These are phyloP conservation scores for Raphicerus campestris DNA, from an alignment of 2,113 vertebrate species.

Conservation along the genomic window DNA sequence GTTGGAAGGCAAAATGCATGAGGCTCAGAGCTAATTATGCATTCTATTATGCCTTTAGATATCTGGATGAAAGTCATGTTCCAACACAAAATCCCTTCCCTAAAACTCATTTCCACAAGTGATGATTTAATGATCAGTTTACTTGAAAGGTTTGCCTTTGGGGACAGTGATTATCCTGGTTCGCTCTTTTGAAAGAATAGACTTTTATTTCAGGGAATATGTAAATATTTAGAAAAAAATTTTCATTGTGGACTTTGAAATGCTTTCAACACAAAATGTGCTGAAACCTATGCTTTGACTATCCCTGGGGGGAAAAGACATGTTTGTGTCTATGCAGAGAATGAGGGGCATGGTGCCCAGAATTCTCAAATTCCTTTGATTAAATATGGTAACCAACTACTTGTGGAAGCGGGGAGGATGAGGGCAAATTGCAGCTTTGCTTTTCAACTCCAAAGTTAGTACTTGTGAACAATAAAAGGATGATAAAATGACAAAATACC, in stretches of 20 bases:
- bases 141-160: slow-evolving; percentile 51
- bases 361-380: not conserved
- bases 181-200: slow-evolving; percentile 29
- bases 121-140: slow-evolving; percentile 66
- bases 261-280: not conserved
- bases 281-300: not conserved
- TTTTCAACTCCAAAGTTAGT: not conserved
- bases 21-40: slow-evolving; percentile 48
- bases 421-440: not conserved
- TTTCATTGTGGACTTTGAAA: not conserved
- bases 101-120: slow-evolving; percentile 53
- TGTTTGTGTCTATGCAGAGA: not conserved
- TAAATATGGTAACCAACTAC: not conserved
- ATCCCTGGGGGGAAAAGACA: not conserved
- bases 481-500: not conserved
- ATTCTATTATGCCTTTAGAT: slow-evolving; percentile 49
- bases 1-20: slow-evolving; percentile 53
- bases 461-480: not conserved
- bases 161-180: slow-evolving; percentile 33
- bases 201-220: slow-evolving; percentile 28
- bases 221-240: slow-evolving; percentile 50
- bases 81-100: slow-evolving; percentile 27
- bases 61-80: slow-evolving; percentile 60
- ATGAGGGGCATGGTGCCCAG: not conserved
- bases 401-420: not conserved